Conservation (phyloP, 2,888 invertebrate species). For the Melangyna quadrimaculata region DNA sequence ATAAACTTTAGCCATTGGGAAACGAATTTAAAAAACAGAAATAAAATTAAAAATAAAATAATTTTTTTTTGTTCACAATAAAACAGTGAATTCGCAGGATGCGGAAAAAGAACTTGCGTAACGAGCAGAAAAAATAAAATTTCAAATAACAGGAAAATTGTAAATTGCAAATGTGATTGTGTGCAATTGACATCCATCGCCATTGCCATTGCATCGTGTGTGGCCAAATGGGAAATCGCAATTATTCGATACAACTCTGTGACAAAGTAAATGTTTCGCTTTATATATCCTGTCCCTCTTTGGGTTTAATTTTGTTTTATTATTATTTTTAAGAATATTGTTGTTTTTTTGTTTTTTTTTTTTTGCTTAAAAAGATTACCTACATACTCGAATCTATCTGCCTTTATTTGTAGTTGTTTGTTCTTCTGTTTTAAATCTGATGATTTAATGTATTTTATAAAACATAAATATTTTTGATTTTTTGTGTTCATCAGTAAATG, state of each 20-base stretch:
- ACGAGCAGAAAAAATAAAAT: neutral
- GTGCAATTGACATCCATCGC: conserved; percentile 8
- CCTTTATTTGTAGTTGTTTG: too few species aligned
- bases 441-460: neutral
- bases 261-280: conserved; percentile 60
- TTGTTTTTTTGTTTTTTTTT: too few species aligned
- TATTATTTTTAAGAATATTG: neutral
- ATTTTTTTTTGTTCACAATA: neutral
- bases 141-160: conserved; percentile 44
- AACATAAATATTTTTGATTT: neutral
- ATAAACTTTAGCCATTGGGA: conserved; percentile 55
- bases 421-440: neutral
- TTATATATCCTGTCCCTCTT: neutral
- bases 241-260: conserved; percentile 53
- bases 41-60: conserved; percentile 19
- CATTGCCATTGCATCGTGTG: neutral
- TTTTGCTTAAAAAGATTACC: too few species aligned
- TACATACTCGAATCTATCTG: too few species aligned
- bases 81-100: neutral
- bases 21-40: neutral
- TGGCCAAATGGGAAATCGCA: conserved; percentile 50
- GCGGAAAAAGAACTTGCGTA: neutral
- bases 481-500: conserved; percentile 38
- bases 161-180: conserved; percentile 46
- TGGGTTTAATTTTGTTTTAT: neutral